Evolutionary conservation across 2,888 invertebrate species (phyloP).

Genomic region (Heliconius ethilla): DNA sequence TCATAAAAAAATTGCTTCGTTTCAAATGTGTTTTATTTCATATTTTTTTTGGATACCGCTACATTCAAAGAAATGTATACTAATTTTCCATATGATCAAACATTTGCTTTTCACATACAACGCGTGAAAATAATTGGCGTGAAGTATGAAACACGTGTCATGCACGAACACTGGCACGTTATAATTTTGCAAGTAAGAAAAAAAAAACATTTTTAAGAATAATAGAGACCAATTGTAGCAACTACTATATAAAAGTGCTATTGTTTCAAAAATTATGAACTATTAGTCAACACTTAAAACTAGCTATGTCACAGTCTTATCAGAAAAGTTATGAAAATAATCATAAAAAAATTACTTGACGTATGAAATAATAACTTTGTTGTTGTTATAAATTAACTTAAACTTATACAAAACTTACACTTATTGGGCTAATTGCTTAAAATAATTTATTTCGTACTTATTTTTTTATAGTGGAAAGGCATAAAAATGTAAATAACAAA

Average conservation of each 20-base stretch:
- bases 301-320: background rate
- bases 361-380: background rate
- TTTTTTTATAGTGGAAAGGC: background rate
- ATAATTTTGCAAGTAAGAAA: too few relatives aligned
- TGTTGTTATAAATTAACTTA: background rate
- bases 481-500: too few relatives aligned
- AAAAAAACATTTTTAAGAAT: too few relatives aligned
- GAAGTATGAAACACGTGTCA: too few relatives aligned
- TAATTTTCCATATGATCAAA: constrained; percentile 3
- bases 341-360: background rate
- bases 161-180: too few relatives aligned
- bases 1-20: too few relatives aligned
- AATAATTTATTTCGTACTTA: background rate
- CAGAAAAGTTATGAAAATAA: background rate
- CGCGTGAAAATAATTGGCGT: too few relatives aligned
- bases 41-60: background rate
- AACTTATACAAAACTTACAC: too few relatives aligned
- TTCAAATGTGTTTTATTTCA: too few relatives aligned
- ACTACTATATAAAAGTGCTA: background rate
- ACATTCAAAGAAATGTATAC: background rate
- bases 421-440: too few relatives aligned
- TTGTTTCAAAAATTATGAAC: background rate
- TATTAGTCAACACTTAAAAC: background rate
- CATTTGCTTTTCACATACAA: too few relatives aligned
- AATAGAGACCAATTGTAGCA: too few relatives aligned